A percentile compares a stretch with the other conserved stretches of the same genome.
Evolutionary conservation across 1,140 invertebrate genomes (phyloP).

Genomic region (Meloidogyne chitwoodi): DNA sequence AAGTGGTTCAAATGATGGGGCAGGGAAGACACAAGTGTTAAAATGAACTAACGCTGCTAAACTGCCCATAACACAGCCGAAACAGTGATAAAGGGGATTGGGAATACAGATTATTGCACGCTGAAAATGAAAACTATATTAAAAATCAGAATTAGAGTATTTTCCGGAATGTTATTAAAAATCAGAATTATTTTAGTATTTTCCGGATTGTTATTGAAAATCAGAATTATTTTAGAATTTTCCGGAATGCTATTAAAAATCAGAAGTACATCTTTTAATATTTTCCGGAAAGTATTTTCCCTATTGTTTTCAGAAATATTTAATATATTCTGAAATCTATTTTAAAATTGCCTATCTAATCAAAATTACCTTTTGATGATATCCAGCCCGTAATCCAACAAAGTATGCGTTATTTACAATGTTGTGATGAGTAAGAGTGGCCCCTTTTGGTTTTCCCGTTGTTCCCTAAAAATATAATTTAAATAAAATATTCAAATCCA

Average conservation of each 20-base stretch:
- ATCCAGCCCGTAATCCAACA: conserved; percentile 67
- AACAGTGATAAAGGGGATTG: conserved; percentile 87
- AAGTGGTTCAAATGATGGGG: conserved; percentile 69
- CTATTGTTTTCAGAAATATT: neutral
- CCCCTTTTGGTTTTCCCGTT: conserved; percentile 82
- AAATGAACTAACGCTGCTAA: conserved; percentile 68
- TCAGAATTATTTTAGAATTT: neutral
- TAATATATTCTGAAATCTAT: no score
- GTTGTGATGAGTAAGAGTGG: conserved; percentile 75
- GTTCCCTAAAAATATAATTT: conserved; percentile 67
- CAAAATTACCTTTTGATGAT: conserved; percentile 62
- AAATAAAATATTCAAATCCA: neutral
- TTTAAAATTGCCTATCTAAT: no score
- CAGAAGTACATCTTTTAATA: no score
- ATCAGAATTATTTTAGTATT: neutral
- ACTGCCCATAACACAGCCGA: conserved; percentile 73
- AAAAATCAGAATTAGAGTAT: neutral
- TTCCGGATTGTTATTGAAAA: no score
- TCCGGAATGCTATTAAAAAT: neutral
- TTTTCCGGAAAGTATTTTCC: no score
- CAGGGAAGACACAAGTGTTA: conserved; percentile 70
- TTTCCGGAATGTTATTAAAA: neutral
- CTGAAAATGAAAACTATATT: conserved; percentile 31
- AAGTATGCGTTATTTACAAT: conserved; percentile 80
- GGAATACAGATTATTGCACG: conserved; percentile 66